Conservation (phyloP, 92 coral and sea anemone species). For the Epizoanthus illoricatus region DNA sequence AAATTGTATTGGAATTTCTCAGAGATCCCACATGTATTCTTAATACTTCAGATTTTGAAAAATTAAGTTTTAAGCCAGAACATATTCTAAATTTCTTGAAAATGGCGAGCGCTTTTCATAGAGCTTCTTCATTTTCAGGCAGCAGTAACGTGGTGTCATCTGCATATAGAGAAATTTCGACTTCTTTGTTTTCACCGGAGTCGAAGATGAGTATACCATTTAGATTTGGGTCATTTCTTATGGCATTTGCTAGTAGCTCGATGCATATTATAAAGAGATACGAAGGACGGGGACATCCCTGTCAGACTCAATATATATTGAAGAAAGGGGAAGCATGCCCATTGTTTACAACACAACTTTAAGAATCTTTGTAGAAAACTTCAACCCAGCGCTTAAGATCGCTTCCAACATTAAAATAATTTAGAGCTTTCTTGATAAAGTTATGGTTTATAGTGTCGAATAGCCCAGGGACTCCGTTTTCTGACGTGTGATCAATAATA, state of each 20-base stretch:
- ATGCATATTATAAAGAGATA: neutral
- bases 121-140: too few species aligned
- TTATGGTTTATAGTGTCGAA: neutral
- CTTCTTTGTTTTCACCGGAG: neutral
- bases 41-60: constrained; percentile 8
- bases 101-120: too few species aligned
- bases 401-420: constrained; percentile 21
- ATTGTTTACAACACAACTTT: constrained; percentile 18
- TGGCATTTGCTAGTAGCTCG: constrained; percentile 13
- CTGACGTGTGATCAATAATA: constrained; percentile 10
- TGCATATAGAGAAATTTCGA: neutral
- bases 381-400: constrained; percentile 21
- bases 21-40: neutral
- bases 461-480: constrained; percentile 13
- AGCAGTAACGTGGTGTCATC: neutral
- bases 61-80: neutral
- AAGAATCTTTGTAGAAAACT: neutral
- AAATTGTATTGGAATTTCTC: neutral
- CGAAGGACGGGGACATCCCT: constrained; percentile 29
- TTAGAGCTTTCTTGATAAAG: constrained; percentile 1
- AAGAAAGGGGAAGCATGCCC: constrained; percentile 6
- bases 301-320: constrained; percentile 22
- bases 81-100: neutral
- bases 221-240: neutral
- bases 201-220: neutral